Evolutionary conservation across 1,140 invertebrate species (phyloP).

Genomic region (Zaprionus inermis): DNA sequence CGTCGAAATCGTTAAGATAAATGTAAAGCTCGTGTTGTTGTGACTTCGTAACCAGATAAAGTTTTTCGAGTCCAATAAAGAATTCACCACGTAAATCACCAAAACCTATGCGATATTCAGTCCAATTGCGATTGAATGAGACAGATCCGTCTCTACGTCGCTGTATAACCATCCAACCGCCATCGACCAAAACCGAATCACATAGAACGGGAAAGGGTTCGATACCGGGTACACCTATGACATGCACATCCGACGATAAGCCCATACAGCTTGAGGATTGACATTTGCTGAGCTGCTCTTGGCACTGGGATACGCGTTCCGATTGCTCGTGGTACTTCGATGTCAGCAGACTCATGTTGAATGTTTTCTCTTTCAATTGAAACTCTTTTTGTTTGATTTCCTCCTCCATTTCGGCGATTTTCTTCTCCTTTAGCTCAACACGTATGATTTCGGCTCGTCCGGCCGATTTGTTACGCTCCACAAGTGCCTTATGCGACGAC

Average conservation of each 20-base stretch:
- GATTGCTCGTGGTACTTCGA: not conserved
- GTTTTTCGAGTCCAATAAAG: slow-evolving; percentile 37
- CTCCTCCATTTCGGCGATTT: slow-evolving; percentile 10
- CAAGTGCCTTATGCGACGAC: slow-evolving; percentile 12
- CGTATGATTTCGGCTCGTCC: slow-evolving; percentile 6
- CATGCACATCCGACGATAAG: slow-evolving; percentile 19
- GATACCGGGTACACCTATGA: not conserved
- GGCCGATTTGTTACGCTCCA: slow-evolving; percentile 12
- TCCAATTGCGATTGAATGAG: slow-evolving; percentile 29
- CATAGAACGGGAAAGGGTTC: slow-evolving; percentile 24
- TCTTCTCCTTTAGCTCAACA: slow-evolving; percentile 4
- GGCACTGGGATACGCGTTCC: not conserved
- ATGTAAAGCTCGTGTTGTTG: slow-evolving; percentile 33
- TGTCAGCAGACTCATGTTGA: not conserved
- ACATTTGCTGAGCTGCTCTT: not conserved
- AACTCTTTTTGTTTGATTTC: not conserved
- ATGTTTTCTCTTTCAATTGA: not conserved
- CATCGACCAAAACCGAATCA: not conserved
- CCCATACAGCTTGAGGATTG: slow-evolving; percentile 6
- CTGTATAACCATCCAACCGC: slow-evolving; percentile 21
- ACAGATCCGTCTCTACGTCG: slow-evolving; percentile 21
- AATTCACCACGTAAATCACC: slow-evolving; percentile 33
- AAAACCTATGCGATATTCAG: slow-evolving; percentile 20
- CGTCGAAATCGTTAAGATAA: slow-evolving; percentile 15
- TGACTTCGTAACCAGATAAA: slow-evolving; percentile 24